Base-by-base conservation (phyloP, 2,113 vertebrate species). In the Proteles cristata region DNA sequence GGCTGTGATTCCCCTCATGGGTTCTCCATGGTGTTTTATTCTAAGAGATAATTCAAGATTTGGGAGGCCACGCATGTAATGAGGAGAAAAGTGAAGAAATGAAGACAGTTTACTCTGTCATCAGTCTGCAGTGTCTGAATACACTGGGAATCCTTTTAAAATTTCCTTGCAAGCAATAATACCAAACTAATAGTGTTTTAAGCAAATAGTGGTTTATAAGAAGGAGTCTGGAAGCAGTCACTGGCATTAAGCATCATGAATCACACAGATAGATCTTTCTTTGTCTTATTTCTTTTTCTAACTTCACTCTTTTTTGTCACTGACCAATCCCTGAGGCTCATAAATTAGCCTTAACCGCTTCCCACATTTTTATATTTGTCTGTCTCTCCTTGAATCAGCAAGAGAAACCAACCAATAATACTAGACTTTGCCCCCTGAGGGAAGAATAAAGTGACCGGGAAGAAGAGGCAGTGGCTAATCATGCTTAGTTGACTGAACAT, bases 41-140 rank as follows among this genome's bases (percentile, higher is more conserved):
- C 33, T 45, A 73, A 97, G 93, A 90, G 35, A 4, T 66, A 93
- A 74, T 26, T 74, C 33, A 97, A 35, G 10, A 88, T 69, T 53
- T 91, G 23, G 31, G 48, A 80, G 28, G 50, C 5, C 2, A 65
- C 3, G 1, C 16, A n/a, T 23, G 2, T 50, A 83, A 68, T 2
- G 16, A 17, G 45, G 11, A 86, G 43, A 88, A 76, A 61, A 61
- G 58, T 61, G 58, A 61, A 61, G 58, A 61, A 61, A 61, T 61
- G 21, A 61, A 61, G 58, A 61, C 21, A 5, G 48, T 35, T 66
- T 82, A 94, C 21, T 77, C 63, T 58, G 12, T 69, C 65, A 77
- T 50, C 15, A 12, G 21, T 71, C 28, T 35, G 82, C 33, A 65
- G 33, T 66, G 4, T n/a, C 28, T 48, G 25, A 77, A 77, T 76